Evolutionary conservation across 2,113 vertebrate genomes (phyloP), one percentile per base, ranked within the genome.

Genomic region (Hystrix brachyura): DNA sequence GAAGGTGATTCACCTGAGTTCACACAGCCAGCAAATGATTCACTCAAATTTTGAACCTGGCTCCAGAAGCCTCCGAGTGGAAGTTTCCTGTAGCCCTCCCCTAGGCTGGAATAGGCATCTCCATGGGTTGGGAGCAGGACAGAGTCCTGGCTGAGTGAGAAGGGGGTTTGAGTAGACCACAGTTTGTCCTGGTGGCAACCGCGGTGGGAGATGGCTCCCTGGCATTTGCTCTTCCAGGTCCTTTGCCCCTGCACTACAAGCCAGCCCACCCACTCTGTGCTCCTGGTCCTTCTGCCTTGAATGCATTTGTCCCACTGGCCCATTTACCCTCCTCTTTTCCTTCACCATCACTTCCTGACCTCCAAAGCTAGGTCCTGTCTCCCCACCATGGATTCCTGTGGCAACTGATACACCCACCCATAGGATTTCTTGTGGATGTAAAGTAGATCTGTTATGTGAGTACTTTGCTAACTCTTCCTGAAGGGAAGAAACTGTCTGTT

Each of bases 271-370:
- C 2, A n/a, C 21, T 7, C n/a, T 59, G 32, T 11, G 9, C 25
- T 6, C 1, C 46, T 6, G 4, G 21, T 53, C 14, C 43, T 19
- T 71, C 43, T 72, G 23, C 65, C 82, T 76, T 12, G 7, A 81
- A 23, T 25, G 3, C 55, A 19, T 7, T 60, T 13, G 11, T 62
- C 12, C 3, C 4, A 10, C 0, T 0, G 10, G 25, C 10, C 29
- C 48, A 7, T 21, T 85, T 64, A 9, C 32, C 59, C 72, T 46
- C 48, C 38, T 91, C 29, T 72, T 60, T 69, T 84, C 51, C 18
- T 94, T 67, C 43, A 25, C 18, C 55, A 4, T 51, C 60, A 55
- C 19, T 32, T 86, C 32, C 62, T 9, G 18, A 69, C 25, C 81
- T 62, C 74, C 29, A 59, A 12, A 32, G 59, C 32, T 1, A 18